Evolutionary conservation across 2,113 vertebrate genomes (phyloP).

Genomic region (Saccopteryx leptura): DNA sequence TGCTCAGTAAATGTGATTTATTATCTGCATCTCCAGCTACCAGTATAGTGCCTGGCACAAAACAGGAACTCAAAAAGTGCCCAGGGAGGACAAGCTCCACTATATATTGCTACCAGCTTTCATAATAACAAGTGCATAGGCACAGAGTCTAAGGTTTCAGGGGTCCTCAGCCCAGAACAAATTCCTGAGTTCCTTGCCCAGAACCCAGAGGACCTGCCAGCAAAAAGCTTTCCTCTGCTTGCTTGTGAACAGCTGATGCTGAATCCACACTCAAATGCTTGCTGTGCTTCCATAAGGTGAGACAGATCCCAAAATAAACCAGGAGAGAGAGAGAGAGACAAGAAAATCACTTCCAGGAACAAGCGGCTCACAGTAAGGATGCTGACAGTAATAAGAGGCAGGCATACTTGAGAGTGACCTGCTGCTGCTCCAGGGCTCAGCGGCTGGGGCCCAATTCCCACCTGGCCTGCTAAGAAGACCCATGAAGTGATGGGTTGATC

Average conservation of each 20-base stretch:
- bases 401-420: slow-evolving; percentile 30
- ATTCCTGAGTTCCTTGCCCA: slow-evolving; percentile 58
- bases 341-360: slow-evolving; percentile 83
- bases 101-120: slow-evolving; percentile 4
- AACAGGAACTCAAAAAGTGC: slow-evolving; percentile 55
- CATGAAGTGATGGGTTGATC: not conserved
- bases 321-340: slow-evolving; percentile 66
- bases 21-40: slow-evolving; percentile 31
- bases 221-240: slow-evolving; percentile 78
- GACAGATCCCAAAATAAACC: slow-evolving; percentile 82
- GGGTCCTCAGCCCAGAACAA: slow-evolving; percentile 60
- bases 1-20: slow-evolving; percentile 46
- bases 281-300: slow-evolving; percentile 80
- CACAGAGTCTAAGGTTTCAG: slow-evolving; percentile 47
- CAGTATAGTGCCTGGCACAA: slow-evolving; percentile 57
- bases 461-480: not conserved
- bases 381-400: slow-evolving; percentile 67
- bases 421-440: slow-evolving; percentile 13
- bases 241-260: slow-evolving; percentile 78
- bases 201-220: slow-evolving; percentile 62
- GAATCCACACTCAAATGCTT: slow-evolving; percentile 75
- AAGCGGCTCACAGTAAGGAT: slow-evolving; percentile 61
- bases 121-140: slow-evolving; percentile 47
- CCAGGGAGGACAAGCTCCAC: not conserved
- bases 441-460: not conserved